A percentile compares a stretch with the other conserved stretches of the same genome.
These are phyloP conservation scores for Himalopsyche phryganea DNA, from an alignment of 1,140 invertebrate species.

Conservation along the genomic window DNA sequence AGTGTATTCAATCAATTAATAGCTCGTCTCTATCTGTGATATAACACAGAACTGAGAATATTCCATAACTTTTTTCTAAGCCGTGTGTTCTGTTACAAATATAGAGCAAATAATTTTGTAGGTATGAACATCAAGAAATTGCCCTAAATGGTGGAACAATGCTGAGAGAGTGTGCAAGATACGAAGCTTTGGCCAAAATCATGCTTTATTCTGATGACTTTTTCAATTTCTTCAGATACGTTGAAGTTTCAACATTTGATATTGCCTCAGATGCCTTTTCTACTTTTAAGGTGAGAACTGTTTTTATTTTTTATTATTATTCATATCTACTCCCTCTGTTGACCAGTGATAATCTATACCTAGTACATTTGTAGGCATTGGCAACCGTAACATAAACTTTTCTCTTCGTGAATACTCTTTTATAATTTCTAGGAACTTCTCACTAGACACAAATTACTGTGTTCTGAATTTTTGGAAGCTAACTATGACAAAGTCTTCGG, in stretches of 20 bases:
- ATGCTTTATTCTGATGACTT: slow-evolving; percentile 97
- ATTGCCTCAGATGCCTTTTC: slow-evolving; percentile 99
- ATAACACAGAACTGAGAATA: too few species aligned
- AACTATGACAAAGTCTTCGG: slow-evolving; percentile 99
- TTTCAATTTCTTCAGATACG: slow-evolving; percentile 99
- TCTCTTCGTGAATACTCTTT: too few species aligned
- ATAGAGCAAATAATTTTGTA: slow-evolving; percentile 45
- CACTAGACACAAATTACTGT: slow-evolving; percentile 96
- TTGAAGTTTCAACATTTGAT: slow-evolving; percentile 99
- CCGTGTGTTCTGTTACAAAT: too few species aligned
- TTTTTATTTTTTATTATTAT: slow-evolving; percentile 8
- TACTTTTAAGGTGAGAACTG: slow-evolving; percentile 88
- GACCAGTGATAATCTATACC: too few species aligned
- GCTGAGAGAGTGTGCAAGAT: slow-evolving; percentile 96
- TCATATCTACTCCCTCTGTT: too few species aligned
- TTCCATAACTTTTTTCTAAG: too few species aligned
- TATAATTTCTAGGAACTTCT: slow-evolving; percentile 81
- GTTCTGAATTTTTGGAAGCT: slow-evolving; percentile 96
- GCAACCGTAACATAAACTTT: too few species aligned
- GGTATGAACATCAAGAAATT: slow-evolving; percentile 98
- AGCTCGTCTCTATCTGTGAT: too few species aligned
- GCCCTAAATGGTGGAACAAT: slow-evolving; percentile 99
- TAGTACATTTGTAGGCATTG: too few species aligned
- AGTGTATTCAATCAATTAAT: too few species aligned
- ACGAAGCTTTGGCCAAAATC: slow-evolving; percentile 96